These are phyloP conservation scores for Gari tellinella DNA, from an alignment of 2,888 invertebrate species.

Conservation along the genomic window DNA sequence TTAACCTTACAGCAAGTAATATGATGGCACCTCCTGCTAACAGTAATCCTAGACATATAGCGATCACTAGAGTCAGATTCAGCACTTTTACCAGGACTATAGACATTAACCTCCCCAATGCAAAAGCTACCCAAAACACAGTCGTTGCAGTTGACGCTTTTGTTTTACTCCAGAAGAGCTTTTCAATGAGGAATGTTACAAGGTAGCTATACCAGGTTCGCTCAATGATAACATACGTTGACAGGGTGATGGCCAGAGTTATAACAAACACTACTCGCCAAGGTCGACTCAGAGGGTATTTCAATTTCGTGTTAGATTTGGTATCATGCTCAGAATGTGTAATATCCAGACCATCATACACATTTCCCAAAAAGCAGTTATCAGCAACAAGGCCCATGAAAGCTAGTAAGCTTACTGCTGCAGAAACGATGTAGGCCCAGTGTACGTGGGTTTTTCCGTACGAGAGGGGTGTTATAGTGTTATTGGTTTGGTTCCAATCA, in stretches of 20 bases:
- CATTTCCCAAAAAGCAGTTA: constrained; percentile 20
- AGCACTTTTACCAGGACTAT: constrained; percentile 82
- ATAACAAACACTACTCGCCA: constrained; percentile 16
- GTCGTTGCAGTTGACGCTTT: constrained; percentile 81
- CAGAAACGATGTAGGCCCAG: constrained; percentile 22
- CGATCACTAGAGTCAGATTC: constrained; percentile 79
- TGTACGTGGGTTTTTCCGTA: constrained; percentile 37
- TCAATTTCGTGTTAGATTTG: not conserved
- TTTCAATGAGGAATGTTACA: constrained; percentile 80
- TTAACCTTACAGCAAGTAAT: constrained; percentile 42
- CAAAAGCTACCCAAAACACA: constrained; percentile 84
- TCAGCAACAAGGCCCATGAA: constrained; percentile 14
- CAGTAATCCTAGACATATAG: constrained; percentile 65
- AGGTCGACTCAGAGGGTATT: constrained; percentile 8
- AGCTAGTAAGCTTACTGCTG: constrained; percentile 20
- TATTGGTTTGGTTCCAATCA: too few species aligned
- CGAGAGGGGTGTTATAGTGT: too few species aligned
- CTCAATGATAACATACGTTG: constrained; percentile 71
- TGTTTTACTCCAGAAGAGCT: constrained; percentile 77
- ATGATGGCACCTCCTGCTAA: constrained; percentile 50
- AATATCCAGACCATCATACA: constrained; percentile 6
- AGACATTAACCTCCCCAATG: constrained; percentile 80
- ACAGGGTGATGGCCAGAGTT: constrained; percentile 6
- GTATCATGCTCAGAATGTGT: too few species aligned
- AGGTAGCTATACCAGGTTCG: constrained; percentile 83